Conservation (phyloP, 2,113 vertebrate species). For the Xerus inauris region DNA sequence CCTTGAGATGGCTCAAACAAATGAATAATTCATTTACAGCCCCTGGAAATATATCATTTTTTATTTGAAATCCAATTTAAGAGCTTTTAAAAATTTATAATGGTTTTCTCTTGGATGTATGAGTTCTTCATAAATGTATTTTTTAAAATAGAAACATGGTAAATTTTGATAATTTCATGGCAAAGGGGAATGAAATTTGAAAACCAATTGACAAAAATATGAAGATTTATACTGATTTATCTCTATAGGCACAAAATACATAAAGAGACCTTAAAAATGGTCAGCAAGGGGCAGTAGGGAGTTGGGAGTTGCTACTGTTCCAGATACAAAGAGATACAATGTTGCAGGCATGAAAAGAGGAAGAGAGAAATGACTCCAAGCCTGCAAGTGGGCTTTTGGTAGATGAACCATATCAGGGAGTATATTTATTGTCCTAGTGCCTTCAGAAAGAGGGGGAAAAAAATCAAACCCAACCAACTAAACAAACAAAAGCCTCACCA, state of each 20-base stretch:
- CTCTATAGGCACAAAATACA: background rate
- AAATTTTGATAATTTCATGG: background rate
- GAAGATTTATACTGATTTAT: background rate
- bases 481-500: too few species aligned
- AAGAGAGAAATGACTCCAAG: background rate
- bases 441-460: background rate
- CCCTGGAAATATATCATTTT: background rate
- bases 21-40: too few species aligned
- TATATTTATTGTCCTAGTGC: background rate
- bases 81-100: background rate
- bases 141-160: background rate
- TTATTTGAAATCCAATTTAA: background rate
- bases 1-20: too few species aligned
- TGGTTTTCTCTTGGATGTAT: background rate
- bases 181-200: background rate
- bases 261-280: background rate
- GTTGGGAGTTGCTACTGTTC: too few species aligned
- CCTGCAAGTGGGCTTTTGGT: background rate
- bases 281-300: background rate
- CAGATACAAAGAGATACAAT: background rate
- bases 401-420: background rate
- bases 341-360: background rate
- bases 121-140: background rate
- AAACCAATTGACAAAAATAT: too few species aligned
- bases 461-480: too few species aligned